Percentiles rank a stretch among this genome's conserved stretches.
Evolutionary conservation across 2,113 vertebrate genomes (phyloP).

Genomic region (Sterrhoptilus dennistouni): DNA sequence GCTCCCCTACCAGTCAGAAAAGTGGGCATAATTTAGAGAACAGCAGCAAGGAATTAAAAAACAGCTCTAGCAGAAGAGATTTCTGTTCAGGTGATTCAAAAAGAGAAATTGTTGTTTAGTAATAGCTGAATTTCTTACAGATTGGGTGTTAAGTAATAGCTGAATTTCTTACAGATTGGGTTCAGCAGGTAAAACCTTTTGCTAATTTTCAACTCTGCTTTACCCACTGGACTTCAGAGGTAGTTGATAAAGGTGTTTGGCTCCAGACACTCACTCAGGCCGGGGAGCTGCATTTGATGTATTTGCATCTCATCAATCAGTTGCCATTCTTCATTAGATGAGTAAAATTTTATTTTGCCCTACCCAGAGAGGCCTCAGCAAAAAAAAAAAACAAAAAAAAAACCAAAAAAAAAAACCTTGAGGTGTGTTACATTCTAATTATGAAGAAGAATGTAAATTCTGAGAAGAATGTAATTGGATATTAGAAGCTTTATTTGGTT

Average conservation of each 20-base stretch:
- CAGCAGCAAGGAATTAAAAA: neutral
- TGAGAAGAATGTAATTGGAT: neutral
- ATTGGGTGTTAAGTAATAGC: neutral
- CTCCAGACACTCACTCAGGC: neutral
- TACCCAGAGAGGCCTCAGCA: neutral
- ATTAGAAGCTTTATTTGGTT: neutral
- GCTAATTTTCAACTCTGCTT: neutral
- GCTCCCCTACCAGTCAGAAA: neutral
- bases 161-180: neutral
- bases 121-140: neutral
- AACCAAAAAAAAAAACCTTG: neutral
- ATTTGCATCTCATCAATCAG: neutral
- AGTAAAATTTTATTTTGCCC: neutral
- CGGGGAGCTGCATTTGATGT: neutral
- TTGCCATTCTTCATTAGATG: neutral
- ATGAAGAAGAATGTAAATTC: too few species aligned
- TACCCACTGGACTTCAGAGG: neutral
- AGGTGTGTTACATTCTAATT: neutral
- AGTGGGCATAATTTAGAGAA: neutral
- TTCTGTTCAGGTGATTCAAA: neutral
- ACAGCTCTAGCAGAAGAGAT: neutral
- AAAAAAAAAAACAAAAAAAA: neutral
- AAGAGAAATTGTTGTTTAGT: neutral
- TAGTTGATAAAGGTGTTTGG: neutral
- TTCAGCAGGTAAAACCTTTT: neutral